phyloP scores from a whole-genome alignment of 1,140 invertebrate genomes.

The Drosophila mauritiana region DNA sequence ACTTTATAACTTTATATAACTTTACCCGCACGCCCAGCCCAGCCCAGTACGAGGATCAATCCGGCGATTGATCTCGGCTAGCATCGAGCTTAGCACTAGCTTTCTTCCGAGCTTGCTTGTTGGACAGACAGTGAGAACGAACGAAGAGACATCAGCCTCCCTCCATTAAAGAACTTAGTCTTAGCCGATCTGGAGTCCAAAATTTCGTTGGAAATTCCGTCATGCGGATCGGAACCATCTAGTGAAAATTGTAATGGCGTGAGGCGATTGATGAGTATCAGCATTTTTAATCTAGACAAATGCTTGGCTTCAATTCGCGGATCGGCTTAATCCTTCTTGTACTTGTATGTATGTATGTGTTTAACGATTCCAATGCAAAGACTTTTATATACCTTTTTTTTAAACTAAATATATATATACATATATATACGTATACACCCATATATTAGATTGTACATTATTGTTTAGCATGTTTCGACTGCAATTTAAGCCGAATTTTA shows the following conservation, averaged over 20 bases:
- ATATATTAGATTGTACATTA: slow-evolving; percentile 37
- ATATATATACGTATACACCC: slow-evolving; percentile 34
- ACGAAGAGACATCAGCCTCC: slow-evolving; percentile 34
- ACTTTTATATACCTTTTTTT: slow-evolving; percentile 53
- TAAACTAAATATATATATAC: slow-evolving; percentile 35
- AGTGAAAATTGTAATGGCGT: not conserved
- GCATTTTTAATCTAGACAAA: slow-evolving; percentile 16
- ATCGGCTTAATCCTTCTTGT: slow-evolving; percentile 9
- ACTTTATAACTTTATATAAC: slow-evolving; percentile 40
- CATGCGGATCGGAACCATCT: not conserved
- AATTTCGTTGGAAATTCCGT: not conserved
- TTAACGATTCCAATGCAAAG: slow-evolving; percentile 71
- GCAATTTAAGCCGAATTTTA: slow-evolving; percentile 54
- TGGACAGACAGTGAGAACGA: slow-evolving; percentile 2
- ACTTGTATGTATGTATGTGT: not conserved
- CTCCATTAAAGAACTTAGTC: slow-evolving; percentile 31
- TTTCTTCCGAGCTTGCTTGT: slow-evolving; percentile 49
- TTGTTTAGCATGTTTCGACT: slow-evolving; percentile 43
- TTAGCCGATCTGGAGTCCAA: slow-evolving; percentile 24
- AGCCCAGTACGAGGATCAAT: slow-evolving; percentile 1
- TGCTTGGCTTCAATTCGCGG: slow-evolving; percentile 33
- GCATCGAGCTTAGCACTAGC: slow-evolving; percentile 71
- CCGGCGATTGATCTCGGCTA: slow-evolving; percentile 18
- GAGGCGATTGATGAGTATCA: not conserved
- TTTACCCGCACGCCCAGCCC: slow-evolving; percentile 14